These are phyloP conservation scores for Ophion obscuratus DNA, from an alignment of 2,888 invertebrate genomes.

Conservation along the genomic window DNA sequence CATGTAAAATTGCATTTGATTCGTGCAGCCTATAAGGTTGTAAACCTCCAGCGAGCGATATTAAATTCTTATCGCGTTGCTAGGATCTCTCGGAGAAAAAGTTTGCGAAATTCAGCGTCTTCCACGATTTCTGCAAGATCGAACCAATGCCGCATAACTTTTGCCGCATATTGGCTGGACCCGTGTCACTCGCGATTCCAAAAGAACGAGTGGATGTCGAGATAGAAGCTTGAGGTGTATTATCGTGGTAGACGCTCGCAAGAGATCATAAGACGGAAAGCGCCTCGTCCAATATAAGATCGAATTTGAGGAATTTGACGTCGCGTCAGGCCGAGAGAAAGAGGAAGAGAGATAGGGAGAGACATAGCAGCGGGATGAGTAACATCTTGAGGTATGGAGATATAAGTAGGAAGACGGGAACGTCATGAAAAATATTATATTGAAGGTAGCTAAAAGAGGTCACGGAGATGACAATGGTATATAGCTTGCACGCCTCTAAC, in stretches of 20 bases:
- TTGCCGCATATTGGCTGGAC: conserved; percentile 73
- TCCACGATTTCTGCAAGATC: conserved; percentile 50
- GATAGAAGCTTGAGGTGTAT: conserved; percentile 38
- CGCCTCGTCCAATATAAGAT: conserved; percentile 75
- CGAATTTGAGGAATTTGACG: conserved; percentile 53
- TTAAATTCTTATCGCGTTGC: conserved; percentile 41
- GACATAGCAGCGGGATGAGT: conserved; percentile 28
- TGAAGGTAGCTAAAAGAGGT: conserved; percentile 52
- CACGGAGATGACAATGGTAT: conserved; percentile 26
- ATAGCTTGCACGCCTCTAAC: conserved; percentile 2
- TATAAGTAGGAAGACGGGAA: conserved; percentile 8
- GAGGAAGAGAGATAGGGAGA: too few relatives aligned
- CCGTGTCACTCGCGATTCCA: conserved; percentile 54
- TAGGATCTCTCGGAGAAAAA: conserved; percentile 53
- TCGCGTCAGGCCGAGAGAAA: conserved; percentile 56
- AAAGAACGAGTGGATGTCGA: conserved; percentile 29
- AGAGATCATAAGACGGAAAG: conserved; percentile 64
- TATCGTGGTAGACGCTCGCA: conserved; percentile 20
- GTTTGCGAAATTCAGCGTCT: conserved; percentile 77
- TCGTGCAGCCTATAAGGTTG: background rate
- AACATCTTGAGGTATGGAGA: conserved; percentile 5
- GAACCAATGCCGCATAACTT: conserved; percentile 74
- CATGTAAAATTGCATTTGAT: background rate
- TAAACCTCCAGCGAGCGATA: conserved; percentile 4
- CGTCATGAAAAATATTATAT: conserved; percentile 43